phyloP scores from a whole-genome alignment of 2,797 vertebrate species.

The Podarcis siculus region DNA sequence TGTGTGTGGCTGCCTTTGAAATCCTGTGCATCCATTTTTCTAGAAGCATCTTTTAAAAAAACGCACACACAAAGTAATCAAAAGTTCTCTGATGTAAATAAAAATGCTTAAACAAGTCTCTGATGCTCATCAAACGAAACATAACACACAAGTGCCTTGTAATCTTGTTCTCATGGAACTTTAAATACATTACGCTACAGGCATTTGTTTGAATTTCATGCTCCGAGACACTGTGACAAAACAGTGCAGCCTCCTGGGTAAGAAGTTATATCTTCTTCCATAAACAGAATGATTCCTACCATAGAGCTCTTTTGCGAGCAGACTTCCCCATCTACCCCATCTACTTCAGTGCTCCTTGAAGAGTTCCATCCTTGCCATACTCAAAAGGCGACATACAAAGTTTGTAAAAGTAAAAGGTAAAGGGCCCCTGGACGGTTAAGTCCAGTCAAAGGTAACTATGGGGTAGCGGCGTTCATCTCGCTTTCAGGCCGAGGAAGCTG shows the following conservation, averaged over 20 bases:
- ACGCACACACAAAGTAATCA: background rate
- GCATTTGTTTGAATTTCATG: constrained; percentile 16
- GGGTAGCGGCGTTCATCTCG: too few species aligned
- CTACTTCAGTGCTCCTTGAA: background rate
- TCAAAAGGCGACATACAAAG: background rate
- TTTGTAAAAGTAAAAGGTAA: background rate
- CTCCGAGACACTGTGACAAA: constrained; percentile 3
- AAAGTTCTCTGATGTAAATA: constrained; percentile 8
- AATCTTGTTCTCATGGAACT: background rate
- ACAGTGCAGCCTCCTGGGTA: accelerated
- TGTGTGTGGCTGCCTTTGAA: constrained; percentile 15
- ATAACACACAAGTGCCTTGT: background rate
- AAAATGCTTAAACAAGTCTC: background rate
- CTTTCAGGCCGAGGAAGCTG: too few species aligned
- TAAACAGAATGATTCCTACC: background rate
- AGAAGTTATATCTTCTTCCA: background rate
- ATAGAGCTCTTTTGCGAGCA: background rate
- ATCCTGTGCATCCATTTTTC: background rate
- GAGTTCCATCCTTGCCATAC: background rate
- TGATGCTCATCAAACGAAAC: background rate
- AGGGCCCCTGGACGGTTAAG: too few species aligned
- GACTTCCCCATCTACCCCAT: background rate
- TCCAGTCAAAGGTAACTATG: too few species aligned
- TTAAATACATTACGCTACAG: accelerated
- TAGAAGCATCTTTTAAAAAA: background rate